Evolutionary conservation across 2,888 invertebrate species (phyloP), one percentile per base, ranked within the genome.

Genomic region (Thymelicus sylvestris): DNA sequence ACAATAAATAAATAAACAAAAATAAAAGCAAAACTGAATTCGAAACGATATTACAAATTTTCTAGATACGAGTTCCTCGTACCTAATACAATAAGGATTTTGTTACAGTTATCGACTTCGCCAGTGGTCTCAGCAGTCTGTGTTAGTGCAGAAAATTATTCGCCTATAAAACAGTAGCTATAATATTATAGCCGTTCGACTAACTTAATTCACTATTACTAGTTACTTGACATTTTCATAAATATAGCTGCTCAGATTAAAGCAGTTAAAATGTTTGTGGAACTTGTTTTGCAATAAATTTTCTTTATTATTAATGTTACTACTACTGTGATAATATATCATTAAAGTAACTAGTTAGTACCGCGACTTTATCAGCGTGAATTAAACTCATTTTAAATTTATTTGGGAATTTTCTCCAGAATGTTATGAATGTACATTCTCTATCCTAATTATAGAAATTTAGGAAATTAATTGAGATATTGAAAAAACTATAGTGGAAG

Each of bases 151-250:
- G 48, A 67, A 67, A 67, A 60, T 39, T 60, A 67, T 48, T 60
- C 15, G 48, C 44, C 15, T 47, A 67, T 67, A 67, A 59, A 67
- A 60, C 67, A 48, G 59, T 60, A 48, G 67, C 67, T 38, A 67
- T 48, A 60, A 60, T 48, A 60, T 55, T 6, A 12, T 24, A 24
- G 19, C 41, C 52, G 66, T 59, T 66, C 47, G 48, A 47, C 13
- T 19, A 61, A 41, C 67, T 61, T 50, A 61, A 50, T 67, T 67
- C 61, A 60, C 60, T 67, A 52, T 67, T 62, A 68, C 47, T 19
- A 6, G 50, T 39, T 68, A 63, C 63, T 63, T 62, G 52, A 67
- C 52, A 67, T 67, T 55, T 55, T 47, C 68, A 68, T 68, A 63
- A 63, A 63, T 55, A 68, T 48, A 41, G 57, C 7, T 41, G n/a